Base-by-base conservation (phyloP, 2,797 vertebrate genomes). In the Peromyscus melanophrys region DNA sequence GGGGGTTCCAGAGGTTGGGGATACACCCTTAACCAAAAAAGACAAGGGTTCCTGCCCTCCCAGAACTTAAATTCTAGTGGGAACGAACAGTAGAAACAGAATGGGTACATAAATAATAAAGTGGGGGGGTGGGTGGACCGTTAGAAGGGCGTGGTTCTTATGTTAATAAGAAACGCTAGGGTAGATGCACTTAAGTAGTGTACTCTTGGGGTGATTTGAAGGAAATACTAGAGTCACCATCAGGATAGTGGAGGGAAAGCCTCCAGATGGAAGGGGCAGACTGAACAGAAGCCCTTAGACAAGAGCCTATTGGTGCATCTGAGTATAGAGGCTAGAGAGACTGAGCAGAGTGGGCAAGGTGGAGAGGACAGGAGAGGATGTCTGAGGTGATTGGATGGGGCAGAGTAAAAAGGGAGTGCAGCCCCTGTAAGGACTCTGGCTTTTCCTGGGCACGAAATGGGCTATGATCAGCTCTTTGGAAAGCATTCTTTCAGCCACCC, bases 1-100 rank as follows among this genome's bases (percentile, higher is more conserved):
- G 16, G 75, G 25, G 76, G 17, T 94, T 93, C 65, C 87, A 89
- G 61, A 86, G 92, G n/a, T 21, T 92, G 67, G 29, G 61, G 55
- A n/a, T 81, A 89, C 0, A 78, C 67, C 59, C 40, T 46, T 92
- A 69, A 83, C 59, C 63, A 82, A 88, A 95, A 83, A 78, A 49
- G 37, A 29, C 25, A 23, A 43, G 95, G 81, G 67, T 89, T 40
- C 17, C 21, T 94, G 14, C 37, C 49, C 23, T 89, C 3, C 0
- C 21, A 17, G 49, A 81, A 16, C 49, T 94, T 87, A 63, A 4
- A 59, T 97, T 89, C 82, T 75, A 92, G 59, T 69, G 9, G 34
- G 88, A 94, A 91, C 21, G 84, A 89, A 91, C 25, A 92, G 82
- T 67, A 87, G 80, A 94, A 94, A 89, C 21, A 71, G 27, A 63